These are phyloP conservation scores for Subacronicta megacephala DNA, from an alignment of 2,888 invertebrate genomes.

Conservation along the genomic window DNA sequence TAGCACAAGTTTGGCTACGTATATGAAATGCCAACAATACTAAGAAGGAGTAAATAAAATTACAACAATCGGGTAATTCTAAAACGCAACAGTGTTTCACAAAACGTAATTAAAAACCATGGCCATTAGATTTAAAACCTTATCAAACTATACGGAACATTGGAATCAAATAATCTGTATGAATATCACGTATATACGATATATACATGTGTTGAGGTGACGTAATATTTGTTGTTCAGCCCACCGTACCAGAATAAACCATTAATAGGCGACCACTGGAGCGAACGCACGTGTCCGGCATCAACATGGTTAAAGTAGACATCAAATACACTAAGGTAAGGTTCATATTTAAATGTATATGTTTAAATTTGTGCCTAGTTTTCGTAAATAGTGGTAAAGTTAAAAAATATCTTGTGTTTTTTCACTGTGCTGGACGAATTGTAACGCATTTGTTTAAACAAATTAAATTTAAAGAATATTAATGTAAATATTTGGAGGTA, in stretches of 20 bases:
- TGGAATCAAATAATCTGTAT: conserved; percentile 5
- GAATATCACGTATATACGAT: conserved; percentile 10
- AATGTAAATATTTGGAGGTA: too few species aligned
- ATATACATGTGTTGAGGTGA: conserved; percentile 6
- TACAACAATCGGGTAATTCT: too few species aligned
- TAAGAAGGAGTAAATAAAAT: too few species aligned
- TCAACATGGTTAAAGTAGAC: conserved; percentile 84
- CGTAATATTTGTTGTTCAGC: conserved; percentile 21
- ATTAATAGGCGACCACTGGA: conserved; percentile 48
- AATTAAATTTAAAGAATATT: too few species aligned
- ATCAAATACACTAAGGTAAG: conserved; percentile 87
- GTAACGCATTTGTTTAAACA: too few species aligned
- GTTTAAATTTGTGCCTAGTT: too few species aligned
- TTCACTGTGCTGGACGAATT: too few species aligned
- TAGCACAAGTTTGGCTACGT: too few species aligned
- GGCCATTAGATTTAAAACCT: neutral
- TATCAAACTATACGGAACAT: conserved; percentile 31
- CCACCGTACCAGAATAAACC: conserved; percentile 1
- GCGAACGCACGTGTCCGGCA: conserved; percentile 58
- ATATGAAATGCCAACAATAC: too few species aligned
- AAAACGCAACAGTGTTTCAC: too few species aligned
- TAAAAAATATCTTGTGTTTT: too few species aligned
- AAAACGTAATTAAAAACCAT: neutral
- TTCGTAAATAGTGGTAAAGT: too few species aligned
- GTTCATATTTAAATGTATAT: neutral